Base-by-base conservation (phyloP, 2,113 vertebrate genomes). In the Drymodes brunneopygia region DNA sequence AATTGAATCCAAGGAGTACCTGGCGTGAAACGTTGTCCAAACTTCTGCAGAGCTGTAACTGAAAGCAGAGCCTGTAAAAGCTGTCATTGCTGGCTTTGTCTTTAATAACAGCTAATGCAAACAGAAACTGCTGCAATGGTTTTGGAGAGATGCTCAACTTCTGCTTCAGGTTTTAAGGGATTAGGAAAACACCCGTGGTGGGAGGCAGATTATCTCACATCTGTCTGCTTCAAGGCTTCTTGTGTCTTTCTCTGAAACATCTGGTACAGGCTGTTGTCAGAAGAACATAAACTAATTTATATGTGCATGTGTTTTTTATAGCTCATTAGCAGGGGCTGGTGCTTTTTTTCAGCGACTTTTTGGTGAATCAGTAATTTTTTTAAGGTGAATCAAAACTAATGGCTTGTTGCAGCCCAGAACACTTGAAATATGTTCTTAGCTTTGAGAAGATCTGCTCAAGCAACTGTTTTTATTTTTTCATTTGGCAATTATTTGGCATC, bases 161-260 rank as follows among this genome's bases (percentile, higher is more conserved):
- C 91, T 88, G 81, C 94, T 86, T 91, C 94, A 95, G 90, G 65
- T 91, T 96, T 92, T 88, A 88, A 93, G 58, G 88, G 86, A 95
- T 95, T 93, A 93, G 88, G 82, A 92, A 86, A 86, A 90, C 87
- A 95, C 84, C 79, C 79, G 13, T 44, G 66, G 81, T 88, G 91
- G 67, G 92, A 95, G 44, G 84, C 87, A 92, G 70, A 95, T 96
- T 93, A 94, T 88, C 85, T 91, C 92, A 91, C 93, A 97, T 94
- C 90, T 96, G 90, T 70, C 85, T 93, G 6, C 81, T 88, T 85
- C 60, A 88, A 94, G 62, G 66, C 85, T 94, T 66, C 92, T 83
- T 86, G 47, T 82, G 60, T 82, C 69, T 80, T 85, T 60, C 66
- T 57, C 71, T 56, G 56, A 83, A 96, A 94, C 94, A 94, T 96